Percentiles rank a stretch among this genome's conserved stretches.
These are phyloP conservation scores for Drosophila imparisetae DNA, from an alignment of 2,888 invertebrate species.

Conservation along the genomic window DNA sequence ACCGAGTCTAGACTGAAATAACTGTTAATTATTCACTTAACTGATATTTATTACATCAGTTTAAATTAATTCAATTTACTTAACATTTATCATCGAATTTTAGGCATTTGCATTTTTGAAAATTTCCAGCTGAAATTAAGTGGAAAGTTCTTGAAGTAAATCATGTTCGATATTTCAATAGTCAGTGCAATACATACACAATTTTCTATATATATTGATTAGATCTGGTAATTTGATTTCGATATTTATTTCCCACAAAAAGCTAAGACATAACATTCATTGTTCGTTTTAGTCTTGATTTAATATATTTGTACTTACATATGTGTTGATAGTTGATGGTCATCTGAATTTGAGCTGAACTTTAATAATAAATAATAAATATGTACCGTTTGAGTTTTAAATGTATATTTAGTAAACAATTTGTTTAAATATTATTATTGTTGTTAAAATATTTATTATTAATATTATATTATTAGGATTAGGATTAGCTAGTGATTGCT, in stretches of 20 bases:
- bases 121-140: no score
- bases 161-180: no score
- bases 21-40: background rate
- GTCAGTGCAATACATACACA: background rate
- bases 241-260: rapidly evolving
- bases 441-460: no score
- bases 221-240: no score
- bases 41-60: background rate
- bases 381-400: background rate
- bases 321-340: background rate
- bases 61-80: background rate
- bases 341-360: background rate
- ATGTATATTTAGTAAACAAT: background rate
- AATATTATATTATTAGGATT: background rate
- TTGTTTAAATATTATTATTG: background rate
- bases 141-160: no score
- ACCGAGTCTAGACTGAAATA: background rate
- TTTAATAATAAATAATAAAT: background rate
- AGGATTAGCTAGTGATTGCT: background rate
- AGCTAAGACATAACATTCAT: no score
- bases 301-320: no score
- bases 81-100: no score
- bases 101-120: no score
- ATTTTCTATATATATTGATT: background rate
- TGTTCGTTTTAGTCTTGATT: no score